Evolutionary conservation across 2,797 vertebrate genomes (phyloP).

Genomic region (Forpus xanthops): DNA sequence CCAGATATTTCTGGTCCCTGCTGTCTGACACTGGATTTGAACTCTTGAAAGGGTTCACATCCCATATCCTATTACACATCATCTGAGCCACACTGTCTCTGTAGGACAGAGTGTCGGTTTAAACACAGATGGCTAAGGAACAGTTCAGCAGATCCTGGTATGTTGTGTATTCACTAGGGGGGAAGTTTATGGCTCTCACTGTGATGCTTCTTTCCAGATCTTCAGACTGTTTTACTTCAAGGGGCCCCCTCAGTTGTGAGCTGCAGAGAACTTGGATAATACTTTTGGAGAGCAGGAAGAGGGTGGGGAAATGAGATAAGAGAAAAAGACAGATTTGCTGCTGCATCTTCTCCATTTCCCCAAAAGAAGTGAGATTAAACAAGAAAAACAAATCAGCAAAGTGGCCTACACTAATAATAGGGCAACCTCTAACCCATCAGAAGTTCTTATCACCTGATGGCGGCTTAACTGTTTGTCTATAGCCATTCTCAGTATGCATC

Average conservation of each 20-base stretch:
- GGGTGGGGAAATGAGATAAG: not conserved
- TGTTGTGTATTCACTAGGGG: not conserved
- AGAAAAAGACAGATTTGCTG: not conserved
- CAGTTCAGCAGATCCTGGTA: not conserved
- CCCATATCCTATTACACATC: conserved; percentile 28
- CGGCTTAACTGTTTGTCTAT: not conserved
- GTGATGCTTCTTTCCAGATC: conserved; percentile 16
- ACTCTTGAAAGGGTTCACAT: not conserved
- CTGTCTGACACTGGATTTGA: not conserved
- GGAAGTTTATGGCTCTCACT: conserved; percentile 27
- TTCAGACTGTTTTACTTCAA: not conserved
- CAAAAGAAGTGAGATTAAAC: not conserved
- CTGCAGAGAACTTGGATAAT: not conserved
- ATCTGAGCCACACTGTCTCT: not conserved
- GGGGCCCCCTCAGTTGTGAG: not conserved
- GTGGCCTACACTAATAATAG: not conserved
- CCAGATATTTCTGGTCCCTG: conserved; percentile 16
- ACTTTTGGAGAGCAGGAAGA: not conserved
- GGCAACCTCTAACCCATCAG: not conserved
- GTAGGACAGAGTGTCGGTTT: not conserved
- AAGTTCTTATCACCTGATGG: not conserved
- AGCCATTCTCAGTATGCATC: not conserved
- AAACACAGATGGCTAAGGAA: conserved; percentile 37
- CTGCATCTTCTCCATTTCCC: not conserved
- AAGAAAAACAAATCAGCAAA: not conserved